Conservation (phyloP, 2,797 vertebrate species). For the Mus spretus region DNA sequence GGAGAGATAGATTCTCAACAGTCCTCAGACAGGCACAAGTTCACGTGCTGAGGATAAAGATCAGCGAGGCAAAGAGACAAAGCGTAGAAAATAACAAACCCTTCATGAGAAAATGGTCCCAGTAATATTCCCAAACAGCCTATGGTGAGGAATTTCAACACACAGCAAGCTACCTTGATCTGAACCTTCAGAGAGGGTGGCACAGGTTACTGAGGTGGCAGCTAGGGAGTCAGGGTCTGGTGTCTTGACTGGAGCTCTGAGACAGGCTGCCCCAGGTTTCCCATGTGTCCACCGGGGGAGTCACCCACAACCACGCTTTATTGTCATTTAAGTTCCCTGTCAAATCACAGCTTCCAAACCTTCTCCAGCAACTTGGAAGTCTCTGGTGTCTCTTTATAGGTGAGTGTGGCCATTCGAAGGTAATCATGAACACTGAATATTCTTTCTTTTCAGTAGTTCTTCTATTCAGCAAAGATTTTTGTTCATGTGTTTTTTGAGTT, state of each 20-base stretch:
- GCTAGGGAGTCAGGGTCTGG: not conserved
- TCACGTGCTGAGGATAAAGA: conserved; percentile 15
- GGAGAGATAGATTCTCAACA: conserved; percentile 2
- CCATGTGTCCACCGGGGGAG: not conserved
- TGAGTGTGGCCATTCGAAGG: not conserved
- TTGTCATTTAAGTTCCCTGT: not conserved
- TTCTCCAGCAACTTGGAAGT: not conserved
- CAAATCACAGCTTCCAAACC: not conserved
- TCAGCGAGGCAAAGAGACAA: not conserved
- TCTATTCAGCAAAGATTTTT: not conserved
- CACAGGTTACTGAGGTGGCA: not conserved
- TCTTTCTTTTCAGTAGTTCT: not conserved
- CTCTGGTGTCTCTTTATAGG: not conserved
- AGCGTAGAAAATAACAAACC: not conserved
- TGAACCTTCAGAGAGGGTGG: not conserved
- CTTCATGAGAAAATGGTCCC: not conserved
- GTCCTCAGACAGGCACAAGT: not conserved
- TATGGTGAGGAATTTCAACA: conserved; percentile 1
- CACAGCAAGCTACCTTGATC: not conserved
- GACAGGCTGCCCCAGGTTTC: not conserved
- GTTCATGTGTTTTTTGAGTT: not conserved
- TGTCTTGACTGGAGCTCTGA: not conserved
- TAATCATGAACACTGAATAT: not conserved
- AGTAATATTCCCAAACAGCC: conserved; percentile 13
- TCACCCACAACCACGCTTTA: too few species aligned